A percentile compares a stretch with the other conserved stretches of the same genome.
phyloP scores from a whole-genome alignment of 2,888 invertebrate species.

The Minunthozetes semirufus region DNA sequence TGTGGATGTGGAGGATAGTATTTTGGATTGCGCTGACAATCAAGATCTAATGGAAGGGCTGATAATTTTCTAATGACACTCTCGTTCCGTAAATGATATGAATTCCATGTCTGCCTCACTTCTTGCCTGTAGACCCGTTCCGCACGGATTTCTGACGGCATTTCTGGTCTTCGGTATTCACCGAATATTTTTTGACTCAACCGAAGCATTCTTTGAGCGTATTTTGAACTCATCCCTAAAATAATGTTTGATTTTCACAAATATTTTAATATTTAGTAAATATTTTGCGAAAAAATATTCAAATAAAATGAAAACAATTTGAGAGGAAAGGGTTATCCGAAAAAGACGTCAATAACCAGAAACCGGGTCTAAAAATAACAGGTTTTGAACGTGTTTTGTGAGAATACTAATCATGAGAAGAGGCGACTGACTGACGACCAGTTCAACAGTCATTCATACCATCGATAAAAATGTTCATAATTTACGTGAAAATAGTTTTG shows the following conservation, averaged over 20 bases:
- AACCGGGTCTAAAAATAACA: too few relatives aligned
- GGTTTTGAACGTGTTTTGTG: too few relatives aligned
- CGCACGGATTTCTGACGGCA: conserved; percentile 25
- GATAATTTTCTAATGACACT: background rate
- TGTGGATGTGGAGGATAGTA: conserved; percentile 41
- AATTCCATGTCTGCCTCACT: conserved; percentile 17
- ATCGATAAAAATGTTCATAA: too few relatives aligned
- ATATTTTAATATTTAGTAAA: too few relatives aligned
- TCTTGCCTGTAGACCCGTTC: background rate
- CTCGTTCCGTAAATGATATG: conserved; percentile 30
- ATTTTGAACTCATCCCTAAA: conserved; percentile 26
- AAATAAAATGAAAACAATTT: too few relatives aligned
- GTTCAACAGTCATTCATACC: too few relatives aligned
- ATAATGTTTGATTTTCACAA: background rate
- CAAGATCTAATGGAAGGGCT: conserved; percentile 33
- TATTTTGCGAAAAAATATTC: background rate
- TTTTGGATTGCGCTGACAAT: conserved; percentile 22
- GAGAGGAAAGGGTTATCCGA: too few relatives aligned
- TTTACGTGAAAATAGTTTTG: too few relatives aligned
- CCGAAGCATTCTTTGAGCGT: conserved; percentile 35
- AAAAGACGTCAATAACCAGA: too few relatives aligned
- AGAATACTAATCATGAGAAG: too few relatives aligned
- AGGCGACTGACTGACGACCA: too few relatives aligned
- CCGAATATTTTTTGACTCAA: conserved; percentile 36
- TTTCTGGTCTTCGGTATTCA: conserved; percentile 33